phyloP scores from a whole-genome alignment of 2,113 vertebrate genomes.

The Rhinoderma darwinii region DNA sequence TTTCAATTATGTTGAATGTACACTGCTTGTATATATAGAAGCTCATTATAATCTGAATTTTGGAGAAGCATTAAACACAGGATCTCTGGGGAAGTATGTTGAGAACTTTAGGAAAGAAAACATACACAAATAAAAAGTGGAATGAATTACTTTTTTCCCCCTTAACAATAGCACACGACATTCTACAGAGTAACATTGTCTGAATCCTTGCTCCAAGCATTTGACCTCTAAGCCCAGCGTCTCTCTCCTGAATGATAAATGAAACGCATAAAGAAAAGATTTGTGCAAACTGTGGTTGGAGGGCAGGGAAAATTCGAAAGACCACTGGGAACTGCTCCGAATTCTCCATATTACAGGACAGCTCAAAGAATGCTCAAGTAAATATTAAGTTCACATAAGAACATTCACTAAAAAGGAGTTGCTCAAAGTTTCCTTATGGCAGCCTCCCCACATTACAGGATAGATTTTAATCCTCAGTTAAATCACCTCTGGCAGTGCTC shows the following conservation, averaged over 20 bases:
- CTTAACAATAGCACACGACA: conserved; percentile 36
- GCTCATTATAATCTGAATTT: conserved; percentile 30
- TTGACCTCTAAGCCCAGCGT: conserved; percentile 53
- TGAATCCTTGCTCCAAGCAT: conserved; percentile 57
- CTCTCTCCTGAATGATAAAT: conserved; percentile 57
- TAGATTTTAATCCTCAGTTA: background rate
- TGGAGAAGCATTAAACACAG: background rate
- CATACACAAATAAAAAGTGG: conserved; percentile 32
- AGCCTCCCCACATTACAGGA: background rate
- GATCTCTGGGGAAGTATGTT: background rate
- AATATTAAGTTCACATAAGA: conserved; percentile 14
- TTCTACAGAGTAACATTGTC: conserved; percentile 51
- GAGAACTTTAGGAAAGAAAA: conserved; percentile 31
- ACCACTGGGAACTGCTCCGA: conserved; percentile 38
- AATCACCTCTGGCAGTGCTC: background rate
- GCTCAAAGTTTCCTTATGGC: background rate
- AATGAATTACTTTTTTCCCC: conserved; percentile 42
- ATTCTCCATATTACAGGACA: conserved; percentile 34
- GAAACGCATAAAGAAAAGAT: conserved; percentile 56
- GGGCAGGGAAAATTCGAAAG: conserved; percentile 49
- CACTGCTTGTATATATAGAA: background rate
- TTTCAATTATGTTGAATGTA: background rate
- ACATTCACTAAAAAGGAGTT: background rate
- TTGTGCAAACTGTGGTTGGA: conserved; percentile 53
- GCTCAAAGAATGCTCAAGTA: conserved; percentile 7